phyloP scores from a whole-genome alignment of 1,140 invertebrate species.

The Aphelinus certus region DNA sequence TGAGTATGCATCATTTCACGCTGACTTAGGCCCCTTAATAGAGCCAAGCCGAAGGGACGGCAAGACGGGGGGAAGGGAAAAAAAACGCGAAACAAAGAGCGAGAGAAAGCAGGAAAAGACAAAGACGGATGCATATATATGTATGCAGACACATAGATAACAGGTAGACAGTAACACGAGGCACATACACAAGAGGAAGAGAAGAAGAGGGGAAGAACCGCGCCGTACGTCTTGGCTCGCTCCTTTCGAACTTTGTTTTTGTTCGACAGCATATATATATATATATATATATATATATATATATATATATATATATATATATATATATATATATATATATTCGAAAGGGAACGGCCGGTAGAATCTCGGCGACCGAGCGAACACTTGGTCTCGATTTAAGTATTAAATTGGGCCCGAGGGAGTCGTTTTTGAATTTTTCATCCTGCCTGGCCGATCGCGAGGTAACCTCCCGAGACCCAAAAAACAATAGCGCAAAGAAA shows the following conservation, averaged over 20 bases:
- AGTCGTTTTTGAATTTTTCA: constrained; percentile 19
- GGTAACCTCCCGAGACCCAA: neutral
- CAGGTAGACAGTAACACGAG: constrained; percentile 24
- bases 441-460: neutral
- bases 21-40: constrained; percentile 3
- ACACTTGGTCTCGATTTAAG: neutral
- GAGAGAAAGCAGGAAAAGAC: neutral
- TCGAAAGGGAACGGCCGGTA: too few relatives aligned
- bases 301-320: neutral
- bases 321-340: too few relatives aligned
- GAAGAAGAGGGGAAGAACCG: constrained; percentile 26
- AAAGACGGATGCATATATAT: constrained; percentile 12
- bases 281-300: too few relatives aligned
- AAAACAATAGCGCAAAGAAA: constrained; percentile 1
- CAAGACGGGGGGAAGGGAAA: neutral
- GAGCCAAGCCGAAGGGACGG: neutral
- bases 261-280: neutral
- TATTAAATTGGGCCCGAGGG: constrained; percentile 6
- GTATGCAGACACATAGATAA: constrained; percentile 30
- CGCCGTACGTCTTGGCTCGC: constrained; percentile 12
- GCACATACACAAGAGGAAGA: constrained; percentile 13
- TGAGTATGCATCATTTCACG: constrained; percentile 21
- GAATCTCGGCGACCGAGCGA: too few relatives aligned
- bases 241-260: neutral
- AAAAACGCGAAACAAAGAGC: neutral